These are phyloP conservation scores for Umimayanthus kanabou DNA, from an alignment of 92 coral and sea anemone genomes.

Conservation along the genomic window DNA sequence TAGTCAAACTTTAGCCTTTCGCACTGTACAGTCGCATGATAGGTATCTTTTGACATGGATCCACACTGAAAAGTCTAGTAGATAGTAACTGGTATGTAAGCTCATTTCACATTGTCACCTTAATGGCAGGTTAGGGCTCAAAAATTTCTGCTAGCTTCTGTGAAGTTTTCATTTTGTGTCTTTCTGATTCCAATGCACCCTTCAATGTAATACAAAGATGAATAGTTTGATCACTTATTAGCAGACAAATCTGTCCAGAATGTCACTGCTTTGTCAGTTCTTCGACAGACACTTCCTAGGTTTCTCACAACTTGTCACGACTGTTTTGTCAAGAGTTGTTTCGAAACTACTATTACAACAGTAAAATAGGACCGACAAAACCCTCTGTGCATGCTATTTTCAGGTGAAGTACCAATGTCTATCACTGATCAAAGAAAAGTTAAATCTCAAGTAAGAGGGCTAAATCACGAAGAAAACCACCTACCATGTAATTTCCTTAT, in stretches of 20 bases:
- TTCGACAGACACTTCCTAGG: background rate
- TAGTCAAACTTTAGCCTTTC: no score
- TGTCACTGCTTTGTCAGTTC: background rate
- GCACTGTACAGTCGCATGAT: background rate
- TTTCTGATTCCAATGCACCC: background rate
- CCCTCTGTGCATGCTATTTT: background rate
- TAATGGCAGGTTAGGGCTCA: no score
- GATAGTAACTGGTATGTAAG: background rate
- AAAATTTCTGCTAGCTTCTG: background rate
- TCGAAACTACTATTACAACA: background rate
- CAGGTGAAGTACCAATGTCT: background rate
- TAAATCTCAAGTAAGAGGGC: no score
- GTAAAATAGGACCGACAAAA: background rate
- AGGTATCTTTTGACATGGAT: no score
- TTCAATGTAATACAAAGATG: background rate
- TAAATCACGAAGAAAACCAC: no score
- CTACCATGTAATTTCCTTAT: no score
- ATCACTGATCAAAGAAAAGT: no score
- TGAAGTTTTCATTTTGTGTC: background rate
- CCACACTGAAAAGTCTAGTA: no score
- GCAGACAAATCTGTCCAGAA: background rate
- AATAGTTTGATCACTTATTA: background rate
- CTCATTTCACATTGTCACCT: background rate
- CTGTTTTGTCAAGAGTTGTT: background rate
- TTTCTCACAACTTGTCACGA: background rate